Conservation (phyloP, 2,888 invertebrate species). For the Dicyrtomina minuta region DNA sequence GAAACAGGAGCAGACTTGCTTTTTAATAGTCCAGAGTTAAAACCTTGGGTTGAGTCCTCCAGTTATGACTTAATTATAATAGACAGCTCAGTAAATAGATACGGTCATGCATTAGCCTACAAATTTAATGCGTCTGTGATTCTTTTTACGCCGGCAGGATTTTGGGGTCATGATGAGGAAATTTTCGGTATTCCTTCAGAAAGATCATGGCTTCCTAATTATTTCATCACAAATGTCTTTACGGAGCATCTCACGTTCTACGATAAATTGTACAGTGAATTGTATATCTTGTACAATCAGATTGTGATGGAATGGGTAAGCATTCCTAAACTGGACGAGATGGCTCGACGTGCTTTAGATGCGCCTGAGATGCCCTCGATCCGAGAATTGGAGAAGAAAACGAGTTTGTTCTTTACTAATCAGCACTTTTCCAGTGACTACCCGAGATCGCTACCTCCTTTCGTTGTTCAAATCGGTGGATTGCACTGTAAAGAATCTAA, state of each 20-base stretch:
- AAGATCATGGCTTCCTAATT: neutral
- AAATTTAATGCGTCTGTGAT: neutral
- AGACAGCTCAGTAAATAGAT: neutral
- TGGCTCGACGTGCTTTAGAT: neutral
- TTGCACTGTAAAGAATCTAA: neutral
- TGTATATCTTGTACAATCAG: no score
- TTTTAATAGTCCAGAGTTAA: constrained; percentile 9
- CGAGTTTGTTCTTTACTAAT: no score
- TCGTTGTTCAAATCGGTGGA: constrained; percentile 77
- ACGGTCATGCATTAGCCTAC: constrained; percentile 5
- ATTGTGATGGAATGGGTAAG: no score
- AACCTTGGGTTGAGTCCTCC: neutral
- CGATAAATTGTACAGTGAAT: neutral
- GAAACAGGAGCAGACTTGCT: neutral
- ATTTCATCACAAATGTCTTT: neutral
- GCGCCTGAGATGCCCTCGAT: constrained; percentile 63
- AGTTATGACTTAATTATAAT: constrained; percentile 7
- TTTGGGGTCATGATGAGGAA: neutral
- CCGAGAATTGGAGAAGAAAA: constrained; percentile 69
- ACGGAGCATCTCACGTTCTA: neutral
- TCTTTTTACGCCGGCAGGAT: neutral
- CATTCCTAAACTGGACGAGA: constrained; percentile 10
- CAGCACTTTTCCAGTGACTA: no score
- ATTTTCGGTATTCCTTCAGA: neutral
- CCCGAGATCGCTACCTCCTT: no score